Conservation (phyloP, 2,888 invertebrate genomes). For the Pilophorus perplexus region DNA sequence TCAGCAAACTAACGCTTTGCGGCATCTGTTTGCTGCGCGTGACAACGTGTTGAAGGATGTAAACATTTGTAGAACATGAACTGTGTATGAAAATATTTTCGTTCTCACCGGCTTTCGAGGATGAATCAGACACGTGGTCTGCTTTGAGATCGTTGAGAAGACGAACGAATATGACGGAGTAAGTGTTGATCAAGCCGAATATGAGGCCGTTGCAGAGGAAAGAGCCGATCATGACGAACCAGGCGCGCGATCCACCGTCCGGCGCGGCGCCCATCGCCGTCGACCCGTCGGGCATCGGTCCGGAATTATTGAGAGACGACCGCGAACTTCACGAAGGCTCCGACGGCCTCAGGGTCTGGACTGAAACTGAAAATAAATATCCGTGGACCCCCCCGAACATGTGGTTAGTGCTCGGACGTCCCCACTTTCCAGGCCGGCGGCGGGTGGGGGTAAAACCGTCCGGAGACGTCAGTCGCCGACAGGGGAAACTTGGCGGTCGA, state of each 20-base stretch:
- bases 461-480: neutral
- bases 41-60: too few relatives aligned
- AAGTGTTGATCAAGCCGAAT: constrained; percentile 87
- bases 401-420: neutral
- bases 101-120: constrained; percentile 82
- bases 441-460: neutral
- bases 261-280: constrained; percentile 50
- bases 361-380: neutral
- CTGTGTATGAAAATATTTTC: too few relatives aligned
- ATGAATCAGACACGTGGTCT: constrained; percentile 67
- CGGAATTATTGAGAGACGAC: too few relatives aligned
- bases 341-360: neutral
- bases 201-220: constrained; percentile 86
- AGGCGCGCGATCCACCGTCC: constrained; percentile 77
- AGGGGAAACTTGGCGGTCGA: neutral
- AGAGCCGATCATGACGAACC: constrained; percentile 77
- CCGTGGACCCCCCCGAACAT: neutral
- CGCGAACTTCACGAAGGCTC: too few relatives aligned
- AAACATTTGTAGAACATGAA: too few relatives aligned
- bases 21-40: too few relatives aligned
- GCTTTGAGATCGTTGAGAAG: constrained; percentile 63
- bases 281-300: constrained; percentile 8
- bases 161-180: constrained; percentile 73
- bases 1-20: too few relatives aligned
- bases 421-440: neutral